Evolutionary conservation across 2,888 invertebrate species (phyloP).

Genomic region (Mactromeris polynyma): DNA sequence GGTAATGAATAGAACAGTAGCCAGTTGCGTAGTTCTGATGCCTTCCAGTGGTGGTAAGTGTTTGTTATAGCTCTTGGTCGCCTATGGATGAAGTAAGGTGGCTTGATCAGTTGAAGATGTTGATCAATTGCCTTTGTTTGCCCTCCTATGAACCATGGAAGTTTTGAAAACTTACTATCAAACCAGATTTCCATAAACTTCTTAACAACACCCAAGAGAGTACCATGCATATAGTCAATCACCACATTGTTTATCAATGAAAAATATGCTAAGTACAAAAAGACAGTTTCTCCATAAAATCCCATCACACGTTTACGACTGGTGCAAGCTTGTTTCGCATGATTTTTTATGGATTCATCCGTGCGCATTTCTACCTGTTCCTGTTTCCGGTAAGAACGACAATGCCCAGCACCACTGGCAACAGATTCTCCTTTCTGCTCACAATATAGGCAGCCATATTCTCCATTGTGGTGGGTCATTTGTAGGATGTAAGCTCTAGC

Average conservation of each 20-base stretch:
- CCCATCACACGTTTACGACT: not conserved
- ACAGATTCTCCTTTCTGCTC: slow-evolving; percentile 33
- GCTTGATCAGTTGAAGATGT: slow-evolving; percentile 46
- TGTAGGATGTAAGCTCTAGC: slow-evolving; percentile 31
- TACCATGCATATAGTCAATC: slow-evolving; percentile 66
- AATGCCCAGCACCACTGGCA: slow-evolving; percentile 20
- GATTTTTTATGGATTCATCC: not conserved
- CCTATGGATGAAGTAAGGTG: slow-evolving; percentile 53
- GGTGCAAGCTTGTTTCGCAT: slow-evolving; percentile 12
- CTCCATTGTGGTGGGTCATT: slow-evolving; percentile 46
- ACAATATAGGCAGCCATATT: slow-evolving; percentile 45
- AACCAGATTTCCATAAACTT: slow-evolving; percentile 58
- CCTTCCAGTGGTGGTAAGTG: slow-evolving; percentile 62
- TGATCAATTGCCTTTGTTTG: slow-evolving; percentile 51
- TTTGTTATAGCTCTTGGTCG: slow-evolving; percentile 51
- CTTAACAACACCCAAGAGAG: slow-evolving; percentile 55
- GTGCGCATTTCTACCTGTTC: slow-evolving; percentile 13
- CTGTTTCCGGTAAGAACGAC: slow-evolving; percentile 31
- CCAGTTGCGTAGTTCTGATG: slow-evolving; percentile 59
- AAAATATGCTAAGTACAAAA: slow-evolving; percentile 49
- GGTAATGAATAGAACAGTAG: slow-evolving; percentile 61
- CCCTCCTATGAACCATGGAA: slow-evolving; percentile 42
- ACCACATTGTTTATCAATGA: slow-evolving; percentile 46
- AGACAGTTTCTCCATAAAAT: slow-evolving; percentile 43
- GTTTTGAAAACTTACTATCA: slow-evolving; percentile 23